Percentiles rank a stretch among this genome's conserved stretches.
Conservation (phyloP, 2,113 vertebrate species). For the Blennius ocellaris region DNA sequence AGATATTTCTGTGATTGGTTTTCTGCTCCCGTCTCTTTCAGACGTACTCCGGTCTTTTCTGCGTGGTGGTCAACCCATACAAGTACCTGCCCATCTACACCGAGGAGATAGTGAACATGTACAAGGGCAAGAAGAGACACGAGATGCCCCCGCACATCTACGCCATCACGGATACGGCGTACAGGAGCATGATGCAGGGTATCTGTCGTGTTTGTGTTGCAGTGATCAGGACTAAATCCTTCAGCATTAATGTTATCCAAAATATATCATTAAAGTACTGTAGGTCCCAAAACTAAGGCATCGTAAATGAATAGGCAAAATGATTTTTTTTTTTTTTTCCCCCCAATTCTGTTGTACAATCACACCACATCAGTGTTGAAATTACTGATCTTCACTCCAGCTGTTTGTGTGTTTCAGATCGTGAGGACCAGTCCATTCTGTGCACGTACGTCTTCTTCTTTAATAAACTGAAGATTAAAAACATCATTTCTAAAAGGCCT, state of each 20-base stretch:
- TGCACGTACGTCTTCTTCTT: conserved; percentile 77
- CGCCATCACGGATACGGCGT: conserved; percentile 90
- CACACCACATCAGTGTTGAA: no score
- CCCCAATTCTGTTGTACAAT: no score
- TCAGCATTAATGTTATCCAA: no score
- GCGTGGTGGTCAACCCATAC: conserved; percentile 93
- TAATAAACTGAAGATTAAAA: background rate
- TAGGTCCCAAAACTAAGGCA: no score
- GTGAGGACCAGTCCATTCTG: conserved; percentile 85
- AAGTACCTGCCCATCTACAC: conserved; percentile 92
- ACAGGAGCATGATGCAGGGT: conserved; percentile 96
- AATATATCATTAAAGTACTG: no score
- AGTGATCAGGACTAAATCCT: no score
- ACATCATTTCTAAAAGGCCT: background rate
- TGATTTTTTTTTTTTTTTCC: no score
- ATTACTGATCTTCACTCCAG: background rate
- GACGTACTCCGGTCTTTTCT: conserved; percentile 94
- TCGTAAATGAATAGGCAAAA: no score
- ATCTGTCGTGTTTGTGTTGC: background rate
- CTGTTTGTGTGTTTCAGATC: conserved; percentile 64
- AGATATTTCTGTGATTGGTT: background rate
- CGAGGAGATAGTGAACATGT: conserved; percentile 92
- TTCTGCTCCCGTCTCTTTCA: conserved; percentile 35
- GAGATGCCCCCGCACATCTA: conserved; percentile 94
- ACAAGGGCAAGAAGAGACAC: conserved; percentile 92